These are phyloP conservation scores for Galleria mellonella DNA, from an alignment of 1,140 invertebrate species.

Conservation along the genomic window DNA sequence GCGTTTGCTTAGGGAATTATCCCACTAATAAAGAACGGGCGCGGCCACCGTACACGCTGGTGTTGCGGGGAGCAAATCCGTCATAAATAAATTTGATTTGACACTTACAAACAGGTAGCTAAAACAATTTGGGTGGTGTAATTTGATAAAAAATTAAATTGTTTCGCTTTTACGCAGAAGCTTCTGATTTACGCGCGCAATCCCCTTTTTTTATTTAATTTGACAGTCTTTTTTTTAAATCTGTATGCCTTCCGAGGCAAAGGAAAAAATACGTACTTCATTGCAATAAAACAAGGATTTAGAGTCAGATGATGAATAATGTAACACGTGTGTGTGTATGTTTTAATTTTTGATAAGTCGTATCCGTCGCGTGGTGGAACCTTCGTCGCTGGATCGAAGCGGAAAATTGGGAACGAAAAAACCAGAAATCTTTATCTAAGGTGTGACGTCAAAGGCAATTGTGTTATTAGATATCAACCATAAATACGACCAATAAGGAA, in stretches of 20 bases:
- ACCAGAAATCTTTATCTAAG: constrained; percentile 12
- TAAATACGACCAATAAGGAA: constrained; percentile 21
- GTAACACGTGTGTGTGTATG: no score
- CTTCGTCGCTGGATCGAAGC: not conserved
- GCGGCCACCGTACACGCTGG: constrained; percentile 38
- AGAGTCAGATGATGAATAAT: no score
- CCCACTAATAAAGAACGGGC: constrained; percentile 23
- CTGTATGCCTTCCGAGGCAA: no score
- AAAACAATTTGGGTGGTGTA: constrained; percentile 40
- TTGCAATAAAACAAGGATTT: not conserved
- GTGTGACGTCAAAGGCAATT: constrained; percentile 20
- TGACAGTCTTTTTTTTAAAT: not conserved
- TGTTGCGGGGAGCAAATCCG: constrained; percentile 38
- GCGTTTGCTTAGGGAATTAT: constrained; percentile 23
- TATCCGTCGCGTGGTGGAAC: no score
- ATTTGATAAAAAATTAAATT: constrained; percentile 31
- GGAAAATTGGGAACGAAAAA: constrained; percentile 4
- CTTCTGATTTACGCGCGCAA: no score
- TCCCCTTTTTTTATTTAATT: no score
- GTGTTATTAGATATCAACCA: constrained; percentile 14
- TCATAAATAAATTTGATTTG: constrained; percentile 63
- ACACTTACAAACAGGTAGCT: constrained; percentile 39
- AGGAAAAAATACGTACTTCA: not conserved
- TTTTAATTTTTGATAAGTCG: no score
- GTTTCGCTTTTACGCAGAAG: no score